A percentile compares a stretch with the other conserved stretches of the same genome.
Evolutionary conservation across 1,140 invertebrate species (phyloP).

Genomic region (Achatina immaculata): DNA sequence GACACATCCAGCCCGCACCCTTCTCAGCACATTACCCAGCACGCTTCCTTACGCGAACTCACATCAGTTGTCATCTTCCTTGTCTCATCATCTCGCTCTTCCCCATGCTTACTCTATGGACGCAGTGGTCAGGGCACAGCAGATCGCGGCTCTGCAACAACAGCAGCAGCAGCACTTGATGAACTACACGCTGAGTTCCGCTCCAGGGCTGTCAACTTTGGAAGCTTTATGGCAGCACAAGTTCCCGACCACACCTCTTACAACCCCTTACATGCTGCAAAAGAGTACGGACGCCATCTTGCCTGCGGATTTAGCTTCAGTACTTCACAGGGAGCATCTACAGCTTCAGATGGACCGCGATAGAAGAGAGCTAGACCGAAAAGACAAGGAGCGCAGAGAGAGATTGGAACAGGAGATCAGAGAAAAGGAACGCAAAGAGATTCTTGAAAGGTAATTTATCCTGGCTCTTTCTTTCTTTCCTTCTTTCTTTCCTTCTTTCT

Average conservation of each 20-base stretch:
- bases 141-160: constrained; percentile 44
- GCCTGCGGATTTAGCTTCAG: constrained; percentile 67
- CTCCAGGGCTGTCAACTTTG: constrained; percentile 56
- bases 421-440: constrained; percentile 40
- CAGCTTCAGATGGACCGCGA: constrained; percentile 53
- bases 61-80: constrained; percentile 46
- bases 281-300: constrained; percentile 65
- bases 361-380: constrained; percentile 39
- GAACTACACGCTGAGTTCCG: constrained; percentile 40
- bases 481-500: too few species aligned
- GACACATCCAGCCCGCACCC: constrained; percentile 25
- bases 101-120: constrained; percentile 53
- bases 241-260: constrained; percentile 60
- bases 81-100: constrained; percentile 47
- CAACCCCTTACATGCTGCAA: constrained; percentile 62
- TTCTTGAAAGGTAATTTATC: constrained; percentile 41
- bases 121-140: constrained; percentile 42
- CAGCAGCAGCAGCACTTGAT: constrained; percentile 57
- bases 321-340: constrained; percentile 66
- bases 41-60: constrained; percentile 48
- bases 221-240: constrained; percentile 71
- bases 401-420: constrained; percentile 40
- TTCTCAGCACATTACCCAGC: constrained; percentile 38
- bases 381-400: constrained; percentile 40
- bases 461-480: too few species aligned